A percentile compares a stretch with the other conserved stretches of the same genome.
These are phyloP conservation scores for Bimastos eiseni DNA, from an alignment of 2,888 invertebrate genomes.

Conservation along the genomic window DNA sequence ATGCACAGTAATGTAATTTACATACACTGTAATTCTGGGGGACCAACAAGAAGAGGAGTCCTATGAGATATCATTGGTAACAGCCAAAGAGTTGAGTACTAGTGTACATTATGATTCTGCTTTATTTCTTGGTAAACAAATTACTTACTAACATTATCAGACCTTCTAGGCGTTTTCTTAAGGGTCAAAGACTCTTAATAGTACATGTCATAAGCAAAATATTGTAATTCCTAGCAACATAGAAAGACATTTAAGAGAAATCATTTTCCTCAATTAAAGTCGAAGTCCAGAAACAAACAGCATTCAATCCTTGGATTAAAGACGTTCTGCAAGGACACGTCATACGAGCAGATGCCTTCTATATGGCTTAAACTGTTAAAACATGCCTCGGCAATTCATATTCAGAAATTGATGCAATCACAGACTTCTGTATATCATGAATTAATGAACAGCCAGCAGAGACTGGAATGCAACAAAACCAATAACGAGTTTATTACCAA, in stretches of 20 bases:
- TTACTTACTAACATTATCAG: too few species aligned
- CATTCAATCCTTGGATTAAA: too few species aligned
- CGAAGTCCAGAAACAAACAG: too few species aligned
- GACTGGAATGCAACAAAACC: background rate
- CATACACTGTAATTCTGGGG: too few species aligned
- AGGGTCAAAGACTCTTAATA: background rate
- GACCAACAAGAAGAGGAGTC: too few species aligned
- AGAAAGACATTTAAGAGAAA: background rate
- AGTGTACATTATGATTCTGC: too few species aligned
- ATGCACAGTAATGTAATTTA: background rate
- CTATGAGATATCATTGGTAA: too few species aligned
- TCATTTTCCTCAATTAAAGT: background rate
- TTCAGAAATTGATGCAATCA: background rate
- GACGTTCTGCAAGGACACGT: background rate
- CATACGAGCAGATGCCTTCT: background rate
- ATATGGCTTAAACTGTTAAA: background rate
- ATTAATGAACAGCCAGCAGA: background rate
- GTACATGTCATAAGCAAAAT: background rate
- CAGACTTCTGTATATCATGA: background rate
- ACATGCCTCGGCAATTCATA: background rate
- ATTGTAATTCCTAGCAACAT: background rate
- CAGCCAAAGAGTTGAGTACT: too few species aligned
- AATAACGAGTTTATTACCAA: background rate
- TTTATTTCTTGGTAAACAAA: too few species aligned
- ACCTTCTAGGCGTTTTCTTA: background rate